Conservation (phyloP, 2,797 vertebrate species). For the Acrocephalus scirpaceus region DNA sequence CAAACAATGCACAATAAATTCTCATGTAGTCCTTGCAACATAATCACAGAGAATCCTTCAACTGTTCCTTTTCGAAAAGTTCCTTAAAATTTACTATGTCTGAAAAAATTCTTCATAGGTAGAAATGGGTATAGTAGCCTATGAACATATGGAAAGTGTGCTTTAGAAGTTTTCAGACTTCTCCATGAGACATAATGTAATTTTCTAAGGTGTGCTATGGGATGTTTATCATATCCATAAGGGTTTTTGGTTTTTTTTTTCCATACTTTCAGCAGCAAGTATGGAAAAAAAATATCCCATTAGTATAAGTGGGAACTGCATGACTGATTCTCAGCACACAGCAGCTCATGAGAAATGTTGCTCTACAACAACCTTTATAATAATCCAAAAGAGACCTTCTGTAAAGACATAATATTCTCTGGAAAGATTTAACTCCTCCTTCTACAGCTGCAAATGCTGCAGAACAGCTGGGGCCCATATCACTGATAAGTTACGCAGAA, state of each 20-base stretch:
- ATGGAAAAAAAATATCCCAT: background rate
- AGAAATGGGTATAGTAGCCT: background rate
- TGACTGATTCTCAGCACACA: background rate
- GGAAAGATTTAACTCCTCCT: background rate
- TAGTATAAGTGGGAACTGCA: background rate
- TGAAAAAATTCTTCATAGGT: background rate
- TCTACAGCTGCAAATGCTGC: background rate
- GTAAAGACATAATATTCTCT: background rate
- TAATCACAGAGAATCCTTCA: background rate
- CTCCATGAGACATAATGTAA: background rate
- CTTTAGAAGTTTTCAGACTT: background rate
- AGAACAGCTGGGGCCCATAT: background rate
- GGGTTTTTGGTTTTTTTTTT: background rate
- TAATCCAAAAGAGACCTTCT: background rate
- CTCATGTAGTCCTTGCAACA: background rate
- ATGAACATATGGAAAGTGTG: background rate
- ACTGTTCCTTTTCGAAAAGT: background rate
- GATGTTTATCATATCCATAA: background rate
- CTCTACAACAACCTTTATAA: background rate
- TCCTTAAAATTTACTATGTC: background rate
- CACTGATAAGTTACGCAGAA: background rate
- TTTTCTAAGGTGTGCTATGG: background rate
- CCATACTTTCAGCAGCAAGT: background rate
- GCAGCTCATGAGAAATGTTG: background rate
- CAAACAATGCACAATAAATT: background rate